Base-by-base conservation (phyloP, 1,140 invertebrate genomes). In the Achatina immaculata region DNA sequence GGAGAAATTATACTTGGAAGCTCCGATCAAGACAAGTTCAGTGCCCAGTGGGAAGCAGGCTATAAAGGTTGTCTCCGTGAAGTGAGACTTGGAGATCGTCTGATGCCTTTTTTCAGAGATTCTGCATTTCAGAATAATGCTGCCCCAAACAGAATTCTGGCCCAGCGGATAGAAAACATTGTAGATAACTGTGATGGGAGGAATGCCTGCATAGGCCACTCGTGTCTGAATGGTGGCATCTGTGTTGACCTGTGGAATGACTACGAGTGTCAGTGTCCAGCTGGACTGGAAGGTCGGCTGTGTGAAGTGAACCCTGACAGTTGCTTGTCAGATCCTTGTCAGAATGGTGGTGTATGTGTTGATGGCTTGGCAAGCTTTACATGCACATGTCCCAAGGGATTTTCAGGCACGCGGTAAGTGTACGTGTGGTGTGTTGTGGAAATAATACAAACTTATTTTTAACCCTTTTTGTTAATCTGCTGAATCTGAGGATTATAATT, bases 51-150 rank as follows among this genome's bases (percentile, higher is more conserved):
- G 73, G 83, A 83, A 40, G 55, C 72, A 19, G 65, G 31, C 9
- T 89, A 85, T 55, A 81, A 84, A 92, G 98, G 98, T 1, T 99
- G 98, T 89, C 90, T 99, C 78, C 94, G 95, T n/a, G 96, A 98
- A 90, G 94, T 97, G 38, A 93, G 96, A 81, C 94, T 99, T 78
- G 95, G 95, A 24, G 93, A 93, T 58, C 93, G 97, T 81, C 92
- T 98, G 28, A 90, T 98, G 51, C 96, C 97, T n/a, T 99, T 96
- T 89, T 98, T 97, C 89, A 93, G 94, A 66, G 62, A 51, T 28
- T 9, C 7, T 0, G 28, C 14, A 6, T 78, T 62, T 42, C 0
- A 28, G n/a, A 66, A 81, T 48, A 74, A 81, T 31, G 31, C 55
- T 19, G 65, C 42, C 58, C 36, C 31, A 14, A 48, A 43, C 34